These are phyloP conservation scores for Cephalotes varians DNA, from an alignment of 2,888 invertebrate species.

Conservation along the genomic window DNA sequence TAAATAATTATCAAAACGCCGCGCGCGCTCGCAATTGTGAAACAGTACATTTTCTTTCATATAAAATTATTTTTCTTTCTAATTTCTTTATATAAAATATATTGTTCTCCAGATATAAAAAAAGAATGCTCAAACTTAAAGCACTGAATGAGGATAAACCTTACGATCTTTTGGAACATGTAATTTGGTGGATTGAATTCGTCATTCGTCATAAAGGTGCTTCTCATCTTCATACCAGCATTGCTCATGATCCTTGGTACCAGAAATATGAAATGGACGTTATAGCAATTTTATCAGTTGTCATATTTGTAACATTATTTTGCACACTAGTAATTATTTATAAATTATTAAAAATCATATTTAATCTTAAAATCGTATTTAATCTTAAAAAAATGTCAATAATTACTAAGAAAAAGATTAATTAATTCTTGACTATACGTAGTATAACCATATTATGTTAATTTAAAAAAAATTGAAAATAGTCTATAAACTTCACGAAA, in stretches of 20 bases:
- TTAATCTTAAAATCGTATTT: not conserved
- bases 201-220: slow-evolving; percentile 73
- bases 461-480: not conserved
- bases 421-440: not conserved
- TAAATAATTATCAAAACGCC: slow-evolving; percentile 2
- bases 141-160: slow-evolving; percentile 62
- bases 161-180: slow-evolving; percentile 58
- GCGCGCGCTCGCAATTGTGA: too few species aligned
- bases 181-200: slow-evolving; percentile 75
- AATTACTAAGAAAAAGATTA: slow-evolving; percentile 3
- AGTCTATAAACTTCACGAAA: not conserved
- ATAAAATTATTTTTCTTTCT: not conserved
- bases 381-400: not conserved
- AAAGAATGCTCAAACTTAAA: slow-evolving; percentile 62
- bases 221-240: slow-evolving; percentile 62
- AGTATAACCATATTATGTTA: not conserved
- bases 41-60: not conserved
- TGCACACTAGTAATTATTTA: not conserved
- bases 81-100: not conserved
- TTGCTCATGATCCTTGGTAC: slow-evolving; percentile 68
- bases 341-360: slow-evolving; percentile 7
- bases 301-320: slow-evolving; percentile 18
- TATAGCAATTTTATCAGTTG: slow-evolving; percentile 63
- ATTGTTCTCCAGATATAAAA: slow-evolving; percentile 64
- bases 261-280: slow-evolving; percentile 67